phyloP scores from a whole-genome alignment of 2,888 invertebrate genomes.

The Himalopsyche kuldschensis region DNA sequence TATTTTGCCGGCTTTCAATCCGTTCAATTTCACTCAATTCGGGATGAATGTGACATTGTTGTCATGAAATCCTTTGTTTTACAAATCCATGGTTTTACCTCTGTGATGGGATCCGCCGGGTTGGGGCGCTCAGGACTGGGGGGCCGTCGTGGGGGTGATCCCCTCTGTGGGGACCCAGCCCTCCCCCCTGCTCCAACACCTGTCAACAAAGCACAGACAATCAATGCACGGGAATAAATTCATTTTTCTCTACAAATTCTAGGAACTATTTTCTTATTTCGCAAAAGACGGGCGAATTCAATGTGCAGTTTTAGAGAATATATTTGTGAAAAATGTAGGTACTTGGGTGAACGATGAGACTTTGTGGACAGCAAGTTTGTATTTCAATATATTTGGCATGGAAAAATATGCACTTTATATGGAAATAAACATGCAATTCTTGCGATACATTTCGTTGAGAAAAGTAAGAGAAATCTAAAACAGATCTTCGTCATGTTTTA shows the following conservation, averaged over 20 bases:
- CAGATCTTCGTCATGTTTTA: too few relatives aligned
- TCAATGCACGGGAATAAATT: neutral
- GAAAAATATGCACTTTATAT: too few relatives aligned
- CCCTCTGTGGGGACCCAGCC: conserved; percentile 49
- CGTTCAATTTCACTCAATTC: neutral
- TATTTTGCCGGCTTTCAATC: neutral
- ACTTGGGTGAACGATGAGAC: too few relatives aligned
- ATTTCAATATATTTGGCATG: too few relatives aligned
- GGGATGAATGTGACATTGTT: neutral
- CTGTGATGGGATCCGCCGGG: conserved; percentile 68
- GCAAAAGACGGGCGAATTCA: too few relatives aligned
- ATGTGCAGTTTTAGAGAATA: too few relatives aligned
- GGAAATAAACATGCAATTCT: too few relatives aligned
- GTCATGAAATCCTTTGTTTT: neutral
- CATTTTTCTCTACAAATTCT: neutral
- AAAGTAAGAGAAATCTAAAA: too few relatives aligned
- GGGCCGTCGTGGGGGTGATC: conserved; percentile 59
- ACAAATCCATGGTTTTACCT: conserved; percentile 48
- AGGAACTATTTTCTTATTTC: too few relatives aligned
- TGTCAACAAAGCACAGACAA: conserved; percentile 41
- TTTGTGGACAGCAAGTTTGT: too few relatives aligned
- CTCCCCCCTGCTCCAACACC: conserved; percentile 58
- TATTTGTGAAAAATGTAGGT: too few relatives aligned
- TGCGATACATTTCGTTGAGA: too few relatives aligned
- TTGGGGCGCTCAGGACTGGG: conserved; percentile 67